Evolutionary conservation across 23 tunicate genomes (phyloP).

Genomic region (Ascidia mentula): DNA sequence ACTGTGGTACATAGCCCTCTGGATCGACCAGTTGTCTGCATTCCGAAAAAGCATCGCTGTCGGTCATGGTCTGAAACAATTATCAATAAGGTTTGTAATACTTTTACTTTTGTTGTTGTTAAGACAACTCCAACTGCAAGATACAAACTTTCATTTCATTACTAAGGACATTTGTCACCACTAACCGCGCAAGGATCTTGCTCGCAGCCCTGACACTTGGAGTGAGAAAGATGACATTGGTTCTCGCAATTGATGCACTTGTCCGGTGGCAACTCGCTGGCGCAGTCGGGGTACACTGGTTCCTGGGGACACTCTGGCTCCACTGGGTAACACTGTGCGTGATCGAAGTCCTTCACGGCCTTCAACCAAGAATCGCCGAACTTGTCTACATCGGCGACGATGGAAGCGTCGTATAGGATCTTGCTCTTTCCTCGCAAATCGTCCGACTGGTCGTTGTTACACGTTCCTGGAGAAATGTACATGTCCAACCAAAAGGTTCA

Average conservation of each 20-base stretch:
- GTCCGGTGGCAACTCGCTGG: slow-evolving; percentile 25
- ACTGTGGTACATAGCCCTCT: slow-evolving; percentile 33
- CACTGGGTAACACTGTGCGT: slow-evolving; percentile 52
- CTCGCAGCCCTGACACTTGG: slow-evolving; percentile 48
- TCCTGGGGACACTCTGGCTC: slow-evolving; percentile 53
- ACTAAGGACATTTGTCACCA: not conserved
- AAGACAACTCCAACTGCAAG: not conserved
- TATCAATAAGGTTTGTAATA: not conserved
- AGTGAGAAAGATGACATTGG: slow-evolving; percentile 40
- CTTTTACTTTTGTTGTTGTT: not conserved
- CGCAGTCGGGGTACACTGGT: slow-evolving; percentile 47
- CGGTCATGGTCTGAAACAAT: slow-evolving; percentile 22
- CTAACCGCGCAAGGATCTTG: slow-evolving; percentile 48
- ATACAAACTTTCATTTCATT: not conserved
- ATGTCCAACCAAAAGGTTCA: too few species aligned
- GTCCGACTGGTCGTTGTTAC: slow-evolving; percentile 56
- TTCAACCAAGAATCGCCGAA: slow-evolving; percentile 57
- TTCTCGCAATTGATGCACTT: slow-evolving; percentile 54
- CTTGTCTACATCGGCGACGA: slow-evolving; percentile 28
- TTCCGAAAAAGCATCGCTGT: slow-evolving; percentile 15
- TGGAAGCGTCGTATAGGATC: not conserved
- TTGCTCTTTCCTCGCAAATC: slow-evolving; percentile 15
- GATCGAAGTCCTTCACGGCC: slow-evolving; percentile 28
- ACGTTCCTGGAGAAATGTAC: slow-evolving; percentile 19
- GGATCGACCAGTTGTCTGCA: slow-evolving; percentile 31